Conservation (phyloP, 2,113 vertebrate genomes). For the Lucifuga dentata region DNA sequence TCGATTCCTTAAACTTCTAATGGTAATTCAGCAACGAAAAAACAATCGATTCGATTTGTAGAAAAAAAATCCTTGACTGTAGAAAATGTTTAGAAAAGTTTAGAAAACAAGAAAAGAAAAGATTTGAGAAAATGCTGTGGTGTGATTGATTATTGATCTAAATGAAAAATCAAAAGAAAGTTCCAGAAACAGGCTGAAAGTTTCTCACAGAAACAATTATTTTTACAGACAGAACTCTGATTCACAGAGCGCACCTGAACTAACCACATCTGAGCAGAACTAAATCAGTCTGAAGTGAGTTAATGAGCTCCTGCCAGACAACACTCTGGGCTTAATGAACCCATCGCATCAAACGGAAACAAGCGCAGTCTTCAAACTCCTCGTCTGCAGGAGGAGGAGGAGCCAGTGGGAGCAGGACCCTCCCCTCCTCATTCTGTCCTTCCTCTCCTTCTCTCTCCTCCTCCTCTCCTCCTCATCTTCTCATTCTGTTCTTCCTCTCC, state of each 20-base stretch:
- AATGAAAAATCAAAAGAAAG: not conserved
- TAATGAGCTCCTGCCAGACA: constrained; percentile 30
- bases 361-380: constrained; percentile 38
- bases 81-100: no score
- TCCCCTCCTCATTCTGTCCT: no score
- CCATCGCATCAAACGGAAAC: constrained; percentile 21
- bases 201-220: no score
- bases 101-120: no score
- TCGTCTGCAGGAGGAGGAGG: constrained; percentile 69
- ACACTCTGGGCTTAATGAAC: constrained; percentile 34
- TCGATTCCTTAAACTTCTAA: no score
- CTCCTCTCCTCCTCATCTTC: not conserved
- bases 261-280: constrained; percentile 71
- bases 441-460: not conserved
- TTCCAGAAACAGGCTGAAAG: not conserved
- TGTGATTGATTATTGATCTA: no score
- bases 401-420: not conserved
- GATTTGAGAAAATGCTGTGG: no score
- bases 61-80: no score
- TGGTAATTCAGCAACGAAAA: no score
- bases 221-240: constrained; percentile 31
- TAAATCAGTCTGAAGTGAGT: not conserved
- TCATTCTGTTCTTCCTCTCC: no score
- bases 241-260: constrained; percentile 47
- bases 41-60: no score